Percentiles rank a stretch among this genome's conserved stretches.
Evolutionary conservation across 53 echinoderm and acorn worm genomes (phyloP).

Genomic region (Hippasteria phrygiana): DNA sequence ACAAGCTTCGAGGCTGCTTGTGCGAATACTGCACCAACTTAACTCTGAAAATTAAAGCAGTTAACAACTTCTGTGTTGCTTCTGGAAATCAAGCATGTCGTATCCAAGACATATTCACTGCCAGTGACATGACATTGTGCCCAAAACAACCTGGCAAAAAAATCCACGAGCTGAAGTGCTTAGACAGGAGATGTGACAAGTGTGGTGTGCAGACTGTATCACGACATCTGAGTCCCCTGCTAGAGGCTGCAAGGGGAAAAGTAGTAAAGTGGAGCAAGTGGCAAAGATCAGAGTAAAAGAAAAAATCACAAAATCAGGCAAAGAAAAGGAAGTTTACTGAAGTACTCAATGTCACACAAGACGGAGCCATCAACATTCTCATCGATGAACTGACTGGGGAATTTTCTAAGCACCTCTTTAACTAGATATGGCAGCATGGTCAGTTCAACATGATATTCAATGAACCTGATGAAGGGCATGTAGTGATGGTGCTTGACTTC

Average conservation of each 20-base stretch:
- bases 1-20: conserved; percentile 30
- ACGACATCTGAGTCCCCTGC: conserved; percentile 1
- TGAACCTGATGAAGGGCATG: neutral
- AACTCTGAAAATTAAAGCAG: conserved; percentile 34
- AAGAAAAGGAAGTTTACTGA: conserved; percentile 19
- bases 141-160: neutral
- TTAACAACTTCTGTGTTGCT: conserved; percentile 42
- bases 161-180: conserved; percentile 10
- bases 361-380: conserved; percentile 12
- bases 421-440: conserved; percentile 44
- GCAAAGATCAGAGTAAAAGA: conserved; percentile 14
- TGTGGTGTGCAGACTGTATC: conserved; percentile 14
- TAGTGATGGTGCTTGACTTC: conserved; percentile 57
- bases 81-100: neutral
- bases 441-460: conserved; percentile 22
- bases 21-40: conserved; percentile 58
- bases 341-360: conserved; percentile 12
- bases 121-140: conserved; percentile 30
- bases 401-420: conserved; percentile 33
- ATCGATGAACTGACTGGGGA: conserved; percentile 22
- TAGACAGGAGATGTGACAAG: conserved; percentile 6
- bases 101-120: conserved; percentile 25
- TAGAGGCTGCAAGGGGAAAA: neutral
- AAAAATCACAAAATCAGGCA: conserved; percentile 4
- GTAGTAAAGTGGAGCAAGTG: conserved; percentile 38